A percentile compares a stretch with the other conserved stretches of the same genome.
Evolutionary conservation across 2,888 invertebrate genomes (phyloP).

Genomic region (Syritta pipiens): DNA sequence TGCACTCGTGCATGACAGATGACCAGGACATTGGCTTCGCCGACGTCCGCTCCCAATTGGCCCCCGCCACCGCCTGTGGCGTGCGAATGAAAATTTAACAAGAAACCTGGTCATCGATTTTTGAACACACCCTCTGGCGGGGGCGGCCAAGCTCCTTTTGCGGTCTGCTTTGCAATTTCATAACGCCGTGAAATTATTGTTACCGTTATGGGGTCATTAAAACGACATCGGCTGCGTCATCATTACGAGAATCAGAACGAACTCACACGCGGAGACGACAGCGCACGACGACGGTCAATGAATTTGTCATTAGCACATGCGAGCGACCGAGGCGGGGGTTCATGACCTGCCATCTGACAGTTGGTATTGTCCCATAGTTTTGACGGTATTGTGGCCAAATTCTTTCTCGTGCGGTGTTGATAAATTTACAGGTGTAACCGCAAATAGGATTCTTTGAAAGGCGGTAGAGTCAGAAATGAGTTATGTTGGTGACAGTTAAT

Average conservation of each 20-base stretch:
- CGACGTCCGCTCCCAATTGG: too few relatives aligned
- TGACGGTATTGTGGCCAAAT: not conserved
- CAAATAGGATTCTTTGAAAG: not conserved
- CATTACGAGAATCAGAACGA: conserved; percentile 29
- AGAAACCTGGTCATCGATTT: conserved; percentile 42
- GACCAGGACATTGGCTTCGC: conserved; percentile 45
- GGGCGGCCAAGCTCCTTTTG: conserved; percentile 24
- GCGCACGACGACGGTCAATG: conserved; percentile 41
- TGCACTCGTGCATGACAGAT: conserved; percentile 42
- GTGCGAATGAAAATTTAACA: conserved; percentile 19
- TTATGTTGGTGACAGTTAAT: not conserved
- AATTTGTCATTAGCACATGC: conserved; percentile 58
- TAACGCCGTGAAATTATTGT: conserved; percentile 56
- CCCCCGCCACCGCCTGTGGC: too few relatives aligned
- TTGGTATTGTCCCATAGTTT: conserved; percentile 17
- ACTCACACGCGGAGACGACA: not conserved
- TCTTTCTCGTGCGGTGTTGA: not conserved
- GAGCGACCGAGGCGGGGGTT: conserved; percentile 25
- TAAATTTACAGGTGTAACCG: not conserved
- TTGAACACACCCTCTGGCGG: conserved; percentile 22
- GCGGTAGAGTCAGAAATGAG: not conserved
- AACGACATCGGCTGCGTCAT: conserved; percentile 21
- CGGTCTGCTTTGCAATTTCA: conserved; percentile 56
- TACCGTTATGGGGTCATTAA: conserved; percentile 55
- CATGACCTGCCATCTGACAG: conserved; percentile 46